Base-by-base conservation (phyloP, 2,888 invertebrate genomes). In the Drosophila dives region DNA sequence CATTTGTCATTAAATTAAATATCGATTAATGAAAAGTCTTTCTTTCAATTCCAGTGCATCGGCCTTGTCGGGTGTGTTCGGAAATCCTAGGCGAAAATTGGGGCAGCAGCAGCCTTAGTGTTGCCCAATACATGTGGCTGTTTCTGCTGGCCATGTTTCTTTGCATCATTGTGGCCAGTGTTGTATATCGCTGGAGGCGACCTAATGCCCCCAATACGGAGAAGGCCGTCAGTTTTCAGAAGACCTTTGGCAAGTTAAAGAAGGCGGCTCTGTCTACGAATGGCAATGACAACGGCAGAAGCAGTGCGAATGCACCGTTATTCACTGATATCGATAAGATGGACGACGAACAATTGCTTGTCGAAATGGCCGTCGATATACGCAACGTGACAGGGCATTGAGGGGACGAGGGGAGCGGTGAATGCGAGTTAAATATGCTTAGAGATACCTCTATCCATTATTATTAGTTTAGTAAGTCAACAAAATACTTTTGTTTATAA, bases 331-430 rank as follows among this genome's bases (percentile, higher is more conserved):
- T 3, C 8, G 83, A 75, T 20, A 49, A 45, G 11, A 51, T 15
- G 64, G 17, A 69, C 10, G 45, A 67, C 1, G 64, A 69, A 5
- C 58, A 58, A 5, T 64, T 59, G 40, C 20, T 79, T 11, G 84
- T 72, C 61, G 87, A 84, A 48, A 70, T 79, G 70, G 77, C 72
- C 55, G 78, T 80, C 34, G 73, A 88, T 54, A 72, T 71, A 55
- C 64, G 79, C 20, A 58, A 65, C 49, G 60, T 67, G 2, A 66
- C 77, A 0, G 67, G 77, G 42, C 69, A 75, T 10, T 83, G 40
- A 42, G 20, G 45, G 8, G 45, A 45, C 12, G 12, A 45, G 12
- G 20, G 2, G 12, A 20, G 12, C 45, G 45, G 20, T 20, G 12
- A 45, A 45, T 45, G 8, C 23, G 15, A 23, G 23, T 45, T 15